phyloP scores from a whole-genome alignment of 2,113 vertebrate genomes.

The Spea bombifrons region DNA sequence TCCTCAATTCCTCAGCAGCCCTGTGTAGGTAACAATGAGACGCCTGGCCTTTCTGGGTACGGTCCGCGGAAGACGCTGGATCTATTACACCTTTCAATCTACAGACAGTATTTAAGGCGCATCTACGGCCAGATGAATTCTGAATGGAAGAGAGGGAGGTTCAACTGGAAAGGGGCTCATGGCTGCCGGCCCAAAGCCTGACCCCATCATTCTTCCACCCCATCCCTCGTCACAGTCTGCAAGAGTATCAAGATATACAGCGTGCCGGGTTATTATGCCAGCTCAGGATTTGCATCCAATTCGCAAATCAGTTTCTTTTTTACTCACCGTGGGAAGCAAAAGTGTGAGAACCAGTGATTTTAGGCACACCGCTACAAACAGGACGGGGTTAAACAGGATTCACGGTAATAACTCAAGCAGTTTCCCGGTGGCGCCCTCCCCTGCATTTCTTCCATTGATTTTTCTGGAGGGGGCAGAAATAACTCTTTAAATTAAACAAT shows the following conservation, averaged over 20 bases:
- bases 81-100: too few species aligned
- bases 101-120: too few species aligned
- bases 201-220: not conserved
- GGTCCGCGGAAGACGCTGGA: too few species aligned
- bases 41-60: too few species aligned
- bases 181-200: not conserved
- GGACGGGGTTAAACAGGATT: slow-evolving; percentile 23
- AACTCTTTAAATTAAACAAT: slow-evolving; percentile 50
- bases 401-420: slow-evolving; percentile 29
- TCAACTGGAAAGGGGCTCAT: not conserved
- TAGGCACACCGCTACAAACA: not conserved
- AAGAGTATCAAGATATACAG: not conserved
- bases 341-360: not conserved
- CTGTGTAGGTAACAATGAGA: too few species aligned
- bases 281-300: not conserved
- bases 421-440: slow-evolving; percentile 31
- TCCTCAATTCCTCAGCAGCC: too few species aligned
- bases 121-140: too few species aligned
- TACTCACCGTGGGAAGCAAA: not conserved
- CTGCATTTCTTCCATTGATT: slow-evolving; percentile 38
- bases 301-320: not conserved
- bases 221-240: not conserved
- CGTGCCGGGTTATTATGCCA: not conserved
- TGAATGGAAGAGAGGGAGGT: too few species aligned
- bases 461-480: slow-evolving; percentile 44